Conservation (phyloP, 2,797 vertebrate genomes). For the Chaunax sp. region DNA sequence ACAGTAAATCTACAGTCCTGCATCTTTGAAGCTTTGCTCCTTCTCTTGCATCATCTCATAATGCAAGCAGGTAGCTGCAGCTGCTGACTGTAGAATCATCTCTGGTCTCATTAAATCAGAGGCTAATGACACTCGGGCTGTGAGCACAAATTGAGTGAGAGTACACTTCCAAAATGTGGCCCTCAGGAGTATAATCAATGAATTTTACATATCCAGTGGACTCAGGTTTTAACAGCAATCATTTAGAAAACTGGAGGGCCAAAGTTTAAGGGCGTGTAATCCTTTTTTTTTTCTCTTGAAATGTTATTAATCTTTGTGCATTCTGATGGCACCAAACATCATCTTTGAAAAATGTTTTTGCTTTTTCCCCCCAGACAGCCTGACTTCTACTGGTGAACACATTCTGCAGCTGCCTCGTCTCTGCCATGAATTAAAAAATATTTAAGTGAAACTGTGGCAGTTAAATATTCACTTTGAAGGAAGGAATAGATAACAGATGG, state of each 20-base stretch:
- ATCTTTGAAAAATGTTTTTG: constrained; percentile 27
- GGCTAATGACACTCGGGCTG: neutral
- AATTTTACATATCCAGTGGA: neutral
- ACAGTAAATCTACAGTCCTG: neutral
- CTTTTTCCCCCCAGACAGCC: constrained; percentile 27
- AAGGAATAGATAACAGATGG: constrained; percentile 12
- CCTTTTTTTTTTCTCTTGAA: constrained; percentile 9
- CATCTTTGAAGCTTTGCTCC: neutral
- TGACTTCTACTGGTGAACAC: constrained; percentile 24
- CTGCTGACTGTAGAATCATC: neutral
- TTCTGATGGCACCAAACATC: constrained; percentile 36
- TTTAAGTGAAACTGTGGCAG: constrained; percentile 30
- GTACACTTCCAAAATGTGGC: neutral
- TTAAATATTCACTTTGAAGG: constrained; percentile 15
- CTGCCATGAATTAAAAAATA: constrained; percentile 31
- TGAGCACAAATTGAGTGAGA: neutral
- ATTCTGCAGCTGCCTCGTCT: constrained; percentile 26
- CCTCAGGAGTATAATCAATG: neutral
- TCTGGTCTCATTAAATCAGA: neutral
- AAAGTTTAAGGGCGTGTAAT: neutral
- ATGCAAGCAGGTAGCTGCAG: neutral
- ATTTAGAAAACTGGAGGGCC: neutral
- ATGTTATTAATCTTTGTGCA: constrained; percentile 32
- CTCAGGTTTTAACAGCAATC: neutral
- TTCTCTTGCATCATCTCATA: constrained; percentile 1